Conservation (phyloP, 2,888 invertebrate genomes). For the Noctua comes region DNA sequence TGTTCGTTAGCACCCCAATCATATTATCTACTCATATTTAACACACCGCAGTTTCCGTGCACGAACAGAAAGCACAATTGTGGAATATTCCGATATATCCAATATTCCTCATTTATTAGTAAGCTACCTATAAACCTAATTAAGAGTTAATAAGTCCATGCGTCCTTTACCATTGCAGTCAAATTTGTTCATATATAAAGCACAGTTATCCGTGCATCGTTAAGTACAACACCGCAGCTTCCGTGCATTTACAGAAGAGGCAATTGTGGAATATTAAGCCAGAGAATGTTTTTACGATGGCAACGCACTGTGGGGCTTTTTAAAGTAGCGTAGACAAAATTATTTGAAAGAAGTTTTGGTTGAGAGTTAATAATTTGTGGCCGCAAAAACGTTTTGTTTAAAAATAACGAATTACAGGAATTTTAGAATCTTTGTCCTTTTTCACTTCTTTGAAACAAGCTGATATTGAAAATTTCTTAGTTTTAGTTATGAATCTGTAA, state of each 20-base stretch:
- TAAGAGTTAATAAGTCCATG: background rate
- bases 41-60: no score
- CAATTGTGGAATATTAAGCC: conserved; percentile 83
- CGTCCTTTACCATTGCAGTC: background rate
- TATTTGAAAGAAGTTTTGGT: background rate
- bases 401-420: background rate
- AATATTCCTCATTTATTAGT: background rate
- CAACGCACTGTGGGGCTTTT: conserved; percentile 65
- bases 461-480: background rate
- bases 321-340: background rate
- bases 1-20: no score
- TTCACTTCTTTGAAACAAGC: background rate
- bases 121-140: no score
- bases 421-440: background rate
- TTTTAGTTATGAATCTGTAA: background rate
- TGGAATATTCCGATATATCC: background rate
- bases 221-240: conserved; percentile 45
- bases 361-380: background rate
- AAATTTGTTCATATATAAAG: conserved; percentile 23
- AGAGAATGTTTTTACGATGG: conserved; percentile 85
- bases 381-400: background rate
- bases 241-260: conserved; percentile 47
- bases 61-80: background rate
- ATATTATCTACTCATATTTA: no score
- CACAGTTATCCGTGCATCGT: conserved; percentile 34